A percentile compares a stretch with the other conserved stretches of the same genome.
phyloP scores from a whole-genome alignment of 1,140 invertebrate genomes.

The Panagrolaimus sp. region DNA sequence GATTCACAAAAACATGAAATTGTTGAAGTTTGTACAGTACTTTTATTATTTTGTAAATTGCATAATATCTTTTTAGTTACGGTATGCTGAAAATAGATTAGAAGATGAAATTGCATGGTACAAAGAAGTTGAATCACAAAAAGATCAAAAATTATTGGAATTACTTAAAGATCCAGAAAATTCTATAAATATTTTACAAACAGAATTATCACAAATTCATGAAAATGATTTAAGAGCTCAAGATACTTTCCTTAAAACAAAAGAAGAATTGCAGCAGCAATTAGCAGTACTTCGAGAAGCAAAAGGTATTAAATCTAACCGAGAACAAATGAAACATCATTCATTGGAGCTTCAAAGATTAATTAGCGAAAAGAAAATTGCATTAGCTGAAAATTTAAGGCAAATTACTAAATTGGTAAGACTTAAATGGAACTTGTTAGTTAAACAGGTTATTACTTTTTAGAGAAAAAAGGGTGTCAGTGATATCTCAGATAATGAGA shows the following conservation, averaged over 20 bases:
- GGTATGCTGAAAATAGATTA: neutral
- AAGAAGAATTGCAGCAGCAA: neutral
- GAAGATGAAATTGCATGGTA: conserved; percentile 11
- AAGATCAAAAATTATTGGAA: neutral
- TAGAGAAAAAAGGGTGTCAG: neutral
- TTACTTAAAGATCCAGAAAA: neutral
- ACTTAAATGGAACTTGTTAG: neutral
- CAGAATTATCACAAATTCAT: neutral
- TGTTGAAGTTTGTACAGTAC: conserved; percentile 12
- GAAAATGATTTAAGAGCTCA: neutral
- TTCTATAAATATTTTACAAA: neutral
- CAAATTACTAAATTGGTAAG: conserved; percentile 15
- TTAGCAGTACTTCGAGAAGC: neutral
- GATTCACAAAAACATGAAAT: conserved; percentile 7
- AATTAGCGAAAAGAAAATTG: neutral
- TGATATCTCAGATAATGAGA: neutral
- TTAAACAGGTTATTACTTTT: neutral
- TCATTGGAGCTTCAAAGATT: neutral
- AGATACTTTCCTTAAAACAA: conserved; percentile 1
- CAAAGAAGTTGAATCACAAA: neutral
- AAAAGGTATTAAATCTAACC: neutral
- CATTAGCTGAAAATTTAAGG: neutral
- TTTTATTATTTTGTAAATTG: no score
- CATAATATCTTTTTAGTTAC: neutral
- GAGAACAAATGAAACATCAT: neutral